Percentiles rank a stretch among this genome's conserved stretches.
phyloP scores from a whole-genome alignment of 2,888 invertebrate species.

The Campopleginae sp. region DNA sequence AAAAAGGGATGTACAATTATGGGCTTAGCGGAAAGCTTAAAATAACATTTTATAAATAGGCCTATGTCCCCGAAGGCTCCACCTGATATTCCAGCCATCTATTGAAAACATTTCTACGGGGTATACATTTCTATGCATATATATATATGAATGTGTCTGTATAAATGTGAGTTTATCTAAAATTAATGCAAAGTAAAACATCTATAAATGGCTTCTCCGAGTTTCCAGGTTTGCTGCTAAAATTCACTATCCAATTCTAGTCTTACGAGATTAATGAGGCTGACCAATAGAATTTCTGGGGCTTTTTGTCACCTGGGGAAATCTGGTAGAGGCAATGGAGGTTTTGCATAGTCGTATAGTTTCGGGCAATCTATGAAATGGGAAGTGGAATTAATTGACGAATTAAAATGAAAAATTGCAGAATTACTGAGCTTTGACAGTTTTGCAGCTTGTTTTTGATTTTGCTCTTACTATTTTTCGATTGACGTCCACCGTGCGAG shows the following conservation, averaged over 20 bases:
- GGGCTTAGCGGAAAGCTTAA: constrained; percentile 57
- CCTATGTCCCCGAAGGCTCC: constrained; percentile 1
- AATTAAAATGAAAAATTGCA: not conserved
- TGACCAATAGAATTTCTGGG: constrained; percentile 1
- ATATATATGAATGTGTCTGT: constrained; percentile 7
- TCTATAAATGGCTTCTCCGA: constrained; percentile 39
- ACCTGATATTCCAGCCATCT: constrained; percentile 8
- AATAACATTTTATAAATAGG: constrained; percentile 52
- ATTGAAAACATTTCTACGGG: constrained; percentile 37
- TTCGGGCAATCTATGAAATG: constrained; percentile 68
- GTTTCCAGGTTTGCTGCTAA: not conserved
- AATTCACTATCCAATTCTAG: constrained; percentile 33
- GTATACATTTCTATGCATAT: not conserved
- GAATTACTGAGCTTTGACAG: not conserved
- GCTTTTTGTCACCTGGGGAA: constrained; percentile 73
- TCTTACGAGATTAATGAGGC: not conserved
- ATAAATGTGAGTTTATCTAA: constrained; percentile 43
- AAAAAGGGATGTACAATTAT: constrained; percentile 49
- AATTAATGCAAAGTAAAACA: constrained; percentile 50
- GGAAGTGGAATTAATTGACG: not conserved
- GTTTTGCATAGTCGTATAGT: constrained; percentile 69
- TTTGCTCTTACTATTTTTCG: constrained; percentile 70
- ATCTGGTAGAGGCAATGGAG: constrained; percentile 76
- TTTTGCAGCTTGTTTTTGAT: not conserved
- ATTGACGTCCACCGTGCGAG: constrained; percentile 71